Percentiles rank a stretch among this genome's conserved stretches.
phyloP scores from a whole-genome alignment of 2,888 invertebrate genomes.

The Pseudoips prasinana region DNA sequence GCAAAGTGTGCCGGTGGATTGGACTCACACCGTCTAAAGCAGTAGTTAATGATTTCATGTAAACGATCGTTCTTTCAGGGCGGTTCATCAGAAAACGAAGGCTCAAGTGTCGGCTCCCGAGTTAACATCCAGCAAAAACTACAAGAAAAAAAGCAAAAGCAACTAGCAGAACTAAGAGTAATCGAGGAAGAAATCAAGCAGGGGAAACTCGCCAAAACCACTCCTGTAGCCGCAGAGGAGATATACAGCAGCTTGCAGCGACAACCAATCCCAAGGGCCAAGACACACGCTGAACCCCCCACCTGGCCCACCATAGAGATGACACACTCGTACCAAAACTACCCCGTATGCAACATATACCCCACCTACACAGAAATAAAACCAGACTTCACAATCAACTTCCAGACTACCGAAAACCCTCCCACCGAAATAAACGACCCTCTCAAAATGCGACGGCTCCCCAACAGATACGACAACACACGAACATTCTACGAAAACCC shows the following conservation, averaged over 20 bases:
- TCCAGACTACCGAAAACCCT: conserved; percentile 43
- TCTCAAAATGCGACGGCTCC: conserved; percentile 46
- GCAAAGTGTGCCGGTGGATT: no score
- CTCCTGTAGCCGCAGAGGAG: conserved; percentile 78
- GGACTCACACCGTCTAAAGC: no score
- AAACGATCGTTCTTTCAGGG: no score
- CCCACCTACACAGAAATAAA: conserved; percentile 73
- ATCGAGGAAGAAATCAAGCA: conserved; percentile 93
- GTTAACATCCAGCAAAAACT: conserved; percentile 93
- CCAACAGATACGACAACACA: conserved; percentile 52
- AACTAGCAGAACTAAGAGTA: conserved; percentile 89
- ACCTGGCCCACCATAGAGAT: conserved; percentile 76
- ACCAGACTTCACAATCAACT: conserved; percentile 55
- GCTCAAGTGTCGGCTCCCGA: conserved; percentile 87
- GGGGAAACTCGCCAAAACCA: conserved; percentile 86
- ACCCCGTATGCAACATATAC: conserved; percentile 67
- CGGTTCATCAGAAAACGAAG: conserved; percentile 88
- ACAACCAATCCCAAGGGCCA: conserved; percentile 87
- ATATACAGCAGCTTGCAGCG: conserved; percentile 76
- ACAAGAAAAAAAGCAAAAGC: conserved; percentile 94
- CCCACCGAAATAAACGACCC: conserved; percentile 38
- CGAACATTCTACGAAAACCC: conserved; percentile 71
- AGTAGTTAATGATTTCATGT: no score
- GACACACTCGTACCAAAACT: conserved; percentile 73
- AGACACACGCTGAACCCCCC: conserved; percentile 84